Evolutionary conservation across 1,140 invertebrate genomes (phyloP), one percentile per base, ranked within the genome.

Genomic region (Saccostrea echinata): DNA sequence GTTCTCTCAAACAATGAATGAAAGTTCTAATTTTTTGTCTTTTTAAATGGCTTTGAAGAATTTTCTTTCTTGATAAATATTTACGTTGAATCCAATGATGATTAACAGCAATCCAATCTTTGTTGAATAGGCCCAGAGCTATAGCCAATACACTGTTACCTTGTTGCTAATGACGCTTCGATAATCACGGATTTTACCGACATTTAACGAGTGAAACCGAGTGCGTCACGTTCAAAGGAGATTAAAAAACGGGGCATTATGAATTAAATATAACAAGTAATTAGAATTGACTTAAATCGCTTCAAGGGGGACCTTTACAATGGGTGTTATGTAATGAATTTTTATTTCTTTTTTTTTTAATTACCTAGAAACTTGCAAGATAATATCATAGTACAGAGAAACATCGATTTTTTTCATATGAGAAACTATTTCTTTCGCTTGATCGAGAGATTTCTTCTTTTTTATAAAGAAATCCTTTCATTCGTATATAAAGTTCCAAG

Each of bases 71-170:
- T 16, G 68, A 76, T 76, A 76, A 76, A 76, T 76, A 76, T 76
- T 76, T 76, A 30, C n/a, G 68, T 12, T 27, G 68, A 76, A 76
- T 76, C 68, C 68, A 76, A 76, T 76, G 68, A 76, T 76, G 68
- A 76, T 76, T 76, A 76, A 76, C 68, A 76, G 27, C 68, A 76
- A 76, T 76, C 68, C 68, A 76, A 76, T 76, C 27, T 27, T 76
- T 76, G 68, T 33, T 76, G 68, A 76, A 76, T 76, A 33, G 68
- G 24, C 55, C 68, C 68, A 33, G 68, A 27, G 68, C 24, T 76
- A 76, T 30, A 24, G 27, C 27, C 27, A 27, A 30, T 76, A 76
- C 13, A 16, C 13, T 76, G 68, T 76, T 76, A 76, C 68, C 68
- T 76, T 76, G 68, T 76, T 76, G 68, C 68, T 76, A 76, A 76